Evolutionary conservation across 1,140 invertebrate species (phyloP), one percentile per base, ranked within the genome.

Genomic region (Drosophila hydei): DNA sequence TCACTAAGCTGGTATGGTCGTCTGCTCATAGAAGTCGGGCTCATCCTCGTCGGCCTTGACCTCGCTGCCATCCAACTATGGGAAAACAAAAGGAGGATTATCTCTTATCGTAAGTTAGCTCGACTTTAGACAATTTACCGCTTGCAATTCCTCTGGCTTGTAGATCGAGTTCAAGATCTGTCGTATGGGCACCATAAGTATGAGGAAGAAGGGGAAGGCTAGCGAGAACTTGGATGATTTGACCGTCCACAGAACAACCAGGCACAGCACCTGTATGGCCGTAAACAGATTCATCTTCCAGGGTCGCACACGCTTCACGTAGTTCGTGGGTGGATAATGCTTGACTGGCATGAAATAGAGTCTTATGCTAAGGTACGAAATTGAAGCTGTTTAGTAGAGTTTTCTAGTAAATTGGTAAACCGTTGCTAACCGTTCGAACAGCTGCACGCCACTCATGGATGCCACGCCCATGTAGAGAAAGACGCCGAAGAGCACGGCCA

Each of bases 381-480:
- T 6, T 3, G 12, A 47, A n/a, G 19, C 16, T 16, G 36, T 33
- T 12, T 12, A 36, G 36, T 18, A 18, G 7, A 11, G 36, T 3
- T 3, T 3, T 0, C 18, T 2, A 11, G 38, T 0, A 40, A 14
- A 11, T 6, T 11, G 6, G 3, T 43, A 21, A 1, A 5, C 0
- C 0, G 0, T 2, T 11, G 6, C 60, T 51, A 19, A 92, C 75
- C 94, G 89, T 75, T 98, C 97, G 91, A 98, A 97, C 84, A 99
- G 94, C 92, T 99, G 97, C 16, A 98, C 97, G 48, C 97, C 97
- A 83, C 95, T 96, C 38, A 97, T 96, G 0, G 97, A 97, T 0
- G 97, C 97, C 55, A 98, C 95, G 33, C 98, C 98, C 96, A 99
- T 98, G 92, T 99, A 99, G 0, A 99, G 93, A 91, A 99, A 99